These are phyloP conservation scores for Petrolisthes cinctipes DNA, from an alignment of 2,888 invertebrate species.

Conservation along the genomic window DNA sequence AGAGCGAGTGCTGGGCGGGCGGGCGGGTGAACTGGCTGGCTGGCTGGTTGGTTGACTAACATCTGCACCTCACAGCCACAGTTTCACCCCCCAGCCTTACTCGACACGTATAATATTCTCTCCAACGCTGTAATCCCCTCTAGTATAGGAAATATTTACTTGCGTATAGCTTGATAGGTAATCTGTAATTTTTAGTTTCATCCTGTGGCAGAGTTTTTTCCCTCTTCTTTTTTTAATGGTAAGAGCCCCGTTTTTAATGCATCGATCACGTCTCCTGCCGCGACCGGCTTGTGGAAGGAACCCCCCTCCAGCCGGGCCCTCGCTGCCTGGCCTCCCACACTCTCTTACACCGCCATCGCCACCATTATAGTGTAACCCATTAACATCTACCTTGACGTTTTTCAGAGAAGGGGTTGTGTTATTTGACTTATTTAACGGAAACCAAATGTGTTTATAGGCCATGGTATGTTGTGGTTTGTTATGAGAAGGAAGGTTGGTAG, in stretches of 20 bases:
- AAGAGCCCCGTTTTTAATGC: constrained; percentile 26
- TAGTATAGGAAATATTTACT: not conserved
- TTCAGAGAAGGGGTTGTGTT: not conserved
- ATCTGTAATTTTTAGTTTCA: too few relatives aligned
- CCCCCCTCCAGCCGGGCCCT: constrained; percentile 50
- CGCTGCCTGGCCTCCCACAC: constrained; percentile 44
- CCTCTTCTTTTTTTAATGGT: constrained; percentile 5
- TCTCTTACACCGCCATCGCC: constrained; percentile 31
- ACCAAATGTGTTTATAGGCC: not conserved
- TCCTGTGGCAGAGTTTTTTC: not conserved
- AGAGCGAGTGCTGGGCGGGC: constrained; percentile 32
- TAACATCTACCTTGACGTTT: not conserved
- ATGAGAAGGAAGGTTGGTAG: not conserved
- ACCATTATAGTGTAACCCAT: not conserved
- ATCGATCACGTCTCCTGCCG: constrained; percentile 56
- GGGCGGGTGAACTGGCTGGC: constrained; percentile 22
- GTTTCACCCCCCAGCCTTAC: not conserved
- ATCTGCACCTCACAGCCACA: constrained; percentile 40
- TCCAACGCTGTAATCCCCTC: not conserved
- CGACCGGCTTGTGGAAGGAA: constrained; percentile 21
- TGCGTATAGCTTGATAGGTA: too few relatives aligned
- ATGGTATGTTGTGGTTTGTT: not conserved
- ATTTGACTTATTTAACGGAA: not conserved
- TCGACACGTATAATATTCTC: not conserved
- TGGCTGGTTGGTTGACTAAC: constrained; percentile 53